phyloP scores from a whole-genome alignment of 1,140 invertebrate genomes.

The Manduca sexta region DNA sequence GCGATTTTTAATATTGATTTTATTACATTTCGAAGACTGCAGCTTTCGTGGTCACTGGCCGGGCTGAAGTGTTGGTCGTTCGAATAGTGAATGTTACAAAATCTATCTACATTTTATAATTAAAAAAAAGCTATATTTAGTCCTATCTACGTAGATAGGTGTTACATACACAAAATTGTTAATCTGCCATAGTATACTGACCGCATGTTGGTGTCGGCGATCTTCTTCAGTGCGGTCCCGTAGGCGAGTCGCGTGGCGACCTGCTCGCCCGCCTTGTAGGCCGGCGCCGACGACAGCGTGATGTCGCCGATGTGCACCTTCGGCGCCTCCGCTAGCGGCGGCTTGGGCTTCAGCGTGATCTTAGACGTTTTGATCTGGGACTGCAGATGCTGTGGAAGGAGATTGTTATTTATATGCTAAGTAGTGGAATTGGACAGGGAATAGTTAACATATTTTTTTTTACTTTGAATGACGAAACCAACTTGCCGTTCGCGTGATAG shows the following conservation, averaged over 20 bases:
- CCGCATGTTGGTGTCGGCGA: slow-evolving; percentile 84
- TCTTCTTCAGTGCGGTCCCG: slow-evolving; percentile 93
- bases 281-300: slow-evolving; percentile 87
- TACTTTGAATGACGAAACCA: no score
- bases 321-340: slow-evolving; percentile 81
- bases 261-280: slow-evolving; percentile 85
- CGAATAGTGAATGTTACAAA: no score
- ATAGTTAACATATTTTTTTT: no score
- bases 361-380: slow-evolving; percentile 77
- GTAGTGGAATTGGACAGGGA: neutral
- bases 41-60: no score
- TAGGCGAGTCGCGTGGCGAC: slow-evolving; percentile 96
- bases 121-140: no score
- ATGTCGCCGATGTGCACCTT: slow-evolving; percentile 83
- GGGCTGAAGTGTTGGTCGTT: no score
- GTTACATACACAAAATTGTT: slow-evolving; percentile 1
- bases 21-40: no score
- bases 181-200: slow-evolving; percentile 9
- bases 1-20: no score
- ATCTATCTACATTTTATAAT: no score
- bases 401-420: neutral
- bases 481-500: no score
- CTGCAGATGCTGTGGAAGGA: slow-evolving; percentile 74
- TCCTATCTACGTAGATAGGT: no score
- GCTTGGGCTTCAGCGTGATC: slow-evolving; percentile 31